Evolutionary conservation across 2,888 invertebrate species (phyloP).

Genomic region (Gymnosoma rotundatum): DNA sequence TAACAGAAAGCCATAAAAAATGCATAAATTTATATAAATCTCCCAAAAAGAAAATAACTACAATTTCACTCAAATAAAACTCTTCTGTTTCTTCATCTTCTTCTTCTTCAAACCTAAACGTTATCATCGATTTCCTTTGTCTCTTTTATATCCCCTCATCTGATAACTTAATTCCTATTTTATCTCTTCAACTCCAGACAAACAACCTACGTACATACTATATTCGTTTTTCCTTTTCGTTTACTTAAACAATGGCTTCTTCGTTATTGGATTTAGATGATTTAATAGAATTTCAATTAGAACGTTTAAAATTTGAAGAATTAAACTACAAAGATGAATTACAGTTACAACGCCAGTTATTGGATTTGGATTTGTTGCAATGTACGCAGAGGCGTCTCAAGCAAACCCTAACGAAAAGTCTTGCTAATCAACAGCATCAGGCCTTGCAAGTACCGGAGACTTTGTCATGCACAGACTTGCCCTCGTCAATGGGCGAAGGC

Average conservation of each 20-base stretch:
- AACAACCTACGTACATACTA: no score
- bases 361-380: slow-evolving; percentile 70
- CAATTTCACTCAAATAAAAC: background rate
- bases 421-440: slow-evolving; percentile 64
- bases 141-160: background rate
- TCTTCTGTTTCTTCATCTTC: no score
- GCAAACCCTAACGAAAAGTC: slow-evolving; percentile 41
- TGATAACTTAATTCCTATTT: background rate
- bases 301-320: slow-evolving; percentile 73
- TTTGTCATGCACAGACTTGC: slow-evolving; percentile 57
- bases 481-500: slow-evolving; percentile 39
- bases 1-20: background rate
- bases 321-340: slow-evolving; percentile 74
- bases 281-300: slow-evolving; percentile 74
- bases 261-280: slow-evolving; percentile 73
- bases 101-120: background rate
- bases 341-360: slow-evolving; percentile 73
- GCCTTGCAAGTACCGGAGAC: slow-evolving; percentile 64
- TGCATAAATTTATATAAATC: slow-evolving; percentile 38
- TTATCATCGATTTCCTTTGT: background rate
- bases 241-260: slow-evolving; percentile 69
- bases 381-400: slow-evolving; percentile 54
- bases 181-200: background rate
- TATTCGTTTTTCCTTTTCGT: background rate
- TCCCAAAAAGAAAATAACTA: background rate